phyloP scores from a whole-genome alignment of 2,888 invertebrate species.

The Drosophila peninsularis region DNA sequence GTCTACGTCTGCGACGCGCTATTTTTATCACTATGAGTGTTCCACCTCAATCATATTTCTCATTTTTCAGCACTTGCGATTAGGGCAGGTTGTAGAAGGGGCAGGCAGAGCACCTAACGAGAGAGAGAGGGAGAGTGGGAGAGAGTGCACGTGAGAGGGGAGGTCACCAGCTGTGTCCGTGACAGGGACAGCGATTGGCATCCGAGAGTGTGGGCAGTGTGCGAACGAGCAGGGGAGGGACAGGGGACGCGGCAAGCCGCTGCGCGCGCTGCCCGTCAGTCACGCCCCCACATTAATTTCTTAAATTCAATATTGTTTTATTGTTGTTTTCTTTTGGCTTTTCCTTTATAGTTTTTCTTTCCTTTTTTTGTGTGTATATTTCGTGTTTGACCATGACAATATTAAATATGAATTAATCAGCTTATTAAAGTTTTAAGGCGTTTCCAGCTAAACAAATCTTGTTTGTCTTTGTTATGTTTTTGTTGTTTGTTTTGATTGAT shows the following conservation, averaged over 20 bases:
- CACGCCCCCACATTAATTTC: constrained; percentile 66
- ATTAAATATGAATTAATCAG: constrained; percentile 77
- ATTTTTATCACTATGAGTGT: constrained; percentile 75
- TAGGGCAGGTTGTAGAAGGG: constrained; percentile 24
- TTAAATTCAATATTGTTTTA: constrained; percentile 41
- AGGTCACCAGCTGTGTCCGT: constrained; percentile 40
- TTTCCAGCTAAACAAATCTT: constrained; percentile 30
- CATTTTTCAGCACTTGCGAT: constrained; percentile 67
- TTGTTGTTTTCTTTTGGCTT: constrained; percentile 37
- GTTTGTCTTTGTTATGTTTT: constrained; percentile 18
- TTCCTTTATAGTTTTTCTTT: constrained; percentile 51
- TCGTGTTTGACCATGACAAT: constrained; percentile 73
- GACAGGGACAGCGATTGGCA: constrained; percentile 38
- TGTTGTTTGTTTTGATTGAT: constrained; percentile 32
- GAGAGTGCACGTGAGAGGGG: neutral
- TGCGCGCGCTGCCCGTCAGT: constrained; percentile 44
- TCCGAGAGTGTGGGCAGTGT: neutral
- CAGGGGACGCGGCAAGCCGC: constrained; percentile 8
- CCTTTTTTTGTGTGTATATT: constrained; percentile 33
- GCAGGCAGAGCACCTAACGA: neutral
- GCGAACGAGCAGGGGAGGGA: neutral
- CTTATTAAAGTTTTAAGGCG: constrained; percentile 53
- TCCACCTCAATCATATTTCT: constrained; percentile 78
- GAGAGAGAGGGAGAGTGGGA: constrained; percentile 1
- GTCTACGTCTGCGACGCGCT: constrained; percentile 45